A percentile compares a stretch with the other conserved stretches of the same genome.
Evolutionary conservation across 2,888 invertebrate species (phyloP).

Genomic region (Crematogaster levior): DNA sequence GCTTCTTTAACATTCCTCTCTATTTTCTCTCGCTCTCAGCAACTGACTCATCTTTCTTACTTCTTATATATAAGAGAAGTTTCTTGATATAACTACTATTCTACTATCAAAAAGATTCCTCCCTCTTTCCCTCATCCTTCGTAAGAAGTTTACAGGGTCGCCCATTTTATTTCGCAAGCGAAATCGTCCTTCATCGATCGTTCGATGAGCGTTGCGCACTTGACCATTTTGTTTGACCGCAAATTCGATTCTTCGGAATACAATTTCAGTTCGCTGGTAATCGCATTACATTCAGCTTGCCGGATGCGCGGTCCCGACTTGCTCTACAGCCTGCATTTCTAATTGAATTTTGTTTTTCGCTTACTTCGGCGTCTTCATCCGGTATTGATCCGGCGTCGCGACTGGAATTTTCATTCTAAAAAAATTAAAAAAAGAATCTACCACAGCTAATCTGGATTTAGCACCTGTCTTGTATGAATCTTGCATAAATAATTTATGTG

Average conservation of each 20-base stretch:
- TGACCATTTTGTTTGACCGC: conserved; percentile 78
- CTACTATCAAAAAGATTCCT: conserved; percentile 16
- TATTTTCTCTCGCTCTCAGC: conserved; percentile 2
- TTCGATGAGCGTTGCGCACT: conserved; percentile 37
- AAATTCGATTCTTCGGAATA: conserved; percentile 81
- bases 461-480: conserved; percentile 21
- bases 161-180: conserved; percentile 55
- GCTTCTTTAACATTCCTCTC: conserved; percentile 31
- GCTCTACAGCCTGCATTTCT: conserved; percentile 72
- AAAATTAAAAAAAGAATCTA: neutral
- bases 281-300: conserved; percentile 79
- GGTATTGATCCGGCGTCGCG: conserved; percentile 55
- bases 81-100: conserved; percentile 51
- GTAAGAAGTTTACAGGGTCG: conserved; percentile 53
- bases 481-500: conserved; percentile 33
- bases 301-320: conserved; percentile 69
- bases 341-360: conserved; percentile 77
- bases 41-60: conserved; percentile 33
- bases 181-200: conserved; percentile 48
- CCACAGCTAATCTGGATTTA: conserved; percentile 26
- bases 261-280: conserved; percentile 82
- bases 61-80: conserved; percentile 4
- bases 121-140: too few relatives aligned
- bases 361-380: conserved; percentile 47
- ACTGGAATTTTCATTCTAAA: conserved; percentile 5